Percentiles rank a stretch among this genome's conserved stretches.
phyloP scores from a whole-genome alignment of 2,113 vertebrate species.

The Lamprologus ornatipinnis region DNA sequence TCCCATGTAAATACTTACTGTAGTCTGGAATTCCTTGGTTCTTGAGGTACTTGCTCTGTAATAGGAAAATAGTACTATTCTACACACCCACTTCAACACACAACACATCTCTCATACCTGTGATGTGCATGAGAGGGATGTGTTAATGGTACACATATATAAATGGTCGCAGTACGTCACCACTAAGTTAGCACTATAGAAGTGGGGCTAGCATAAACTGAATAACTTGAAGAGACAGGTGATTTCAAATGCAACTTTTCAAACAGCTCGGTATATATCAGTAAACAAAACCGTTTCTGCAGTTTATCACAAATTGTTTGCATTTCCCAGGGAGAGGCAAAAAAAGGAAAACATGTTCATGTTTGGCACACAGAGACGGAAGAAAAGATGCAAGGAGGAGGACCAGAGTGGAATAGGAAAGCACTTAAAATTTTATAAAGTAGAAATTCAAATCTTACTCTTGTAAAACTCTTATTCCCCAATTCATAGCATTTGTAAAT shows the following conservation, averaged over 20 bases:
- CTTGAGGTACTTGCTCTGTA: not conserved
- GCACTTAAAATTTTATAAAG: not conserved
- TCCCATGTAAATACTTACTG: not conserved
- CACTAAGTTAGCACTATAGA: not conserved
- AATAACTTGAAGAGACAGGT: not conserved
- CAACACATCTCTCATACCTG: not conserved
- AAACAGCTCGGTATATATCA: not conserved
- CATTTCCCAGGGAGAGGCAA: not conserved
- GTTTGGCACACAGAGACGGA: not conserved
- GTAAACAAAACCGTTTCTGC: not conserved
- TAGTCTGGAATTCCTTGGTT: not conserved
- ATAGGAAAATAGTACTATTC: not conserved
- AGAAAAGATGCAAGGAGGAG: not conserved
- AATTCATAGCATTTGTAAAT: not conserved
- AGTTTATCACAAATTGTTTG: not conserved
- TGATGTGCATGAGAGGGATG: not conserved
- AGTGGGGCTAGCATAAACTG: not conserved
- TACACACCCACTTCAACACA: not conserved
- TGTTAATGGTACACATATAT: not conserved
- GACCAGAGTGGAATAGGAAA: not conserved
- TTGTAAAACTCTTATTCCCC: not conserved
- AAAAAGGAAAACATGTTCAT: not conserved
- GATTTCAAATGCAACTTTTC: not conserved
- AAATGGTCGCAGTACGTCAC: not conserved
- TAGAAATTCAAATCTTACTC: not conserved